Evolutionary conservation across 2,888 invertebrate species (phyloP).

Genomic region (Diabrotica balteata): DNA sequence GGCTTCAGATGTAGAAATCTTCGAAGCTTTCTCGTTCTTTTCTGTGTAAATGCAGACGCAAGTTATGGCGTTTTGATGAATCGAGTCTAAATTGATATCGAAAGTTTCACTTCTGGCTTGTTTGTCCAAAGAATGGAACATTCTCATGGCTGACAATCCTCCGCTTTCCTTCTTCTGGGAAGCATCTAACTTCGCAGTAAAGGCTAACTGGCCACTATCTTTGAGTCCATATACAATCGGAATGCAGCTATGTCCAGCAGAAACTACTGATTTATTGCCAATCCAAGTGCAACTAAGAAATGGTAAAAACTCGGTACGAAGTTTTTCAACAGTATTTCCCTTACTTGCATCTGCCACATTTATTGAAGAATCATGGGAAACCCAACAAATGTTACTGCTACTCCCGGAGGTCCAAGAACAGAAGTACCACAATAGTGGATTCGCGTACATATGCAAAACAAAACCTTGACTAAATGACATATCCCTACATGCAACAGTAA

Average conservation of each 20-base stretch:
- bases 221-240: slow-evolving; percentile 84
- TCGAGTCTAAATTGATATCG: slow-evolving; percentile 88
- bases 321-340: slow-evolving; percentile 72
- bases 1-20: slow-evolving; percentile 91
- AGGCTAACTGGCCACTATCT: slow-evolving; percentile 73
- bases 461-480: no score
- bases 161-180: slow-evolving; percentile 88
- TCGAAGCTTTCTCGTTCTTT: slow-evolving; percentile 74
- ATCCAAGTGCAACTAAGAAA: slow-evolving; percentile 94
- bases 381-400: no score
- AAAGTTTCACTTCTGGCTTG: slow-evolving; percentile 83
- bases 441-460: no score
- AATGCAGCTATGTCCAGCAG: slow-evolving; percentile 95
- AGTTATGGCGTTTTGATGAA: slow-evolving; percentile 97
- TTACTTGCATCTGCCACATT: slow-evolving; percentile 88
- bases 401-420: no score
- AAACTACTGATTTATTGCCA: slow-evolving; percentile 82
- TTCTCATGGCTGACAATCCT: slow-evolving; percentile 93
- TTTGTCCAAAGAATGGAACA: slow-evolving; percentile 94
- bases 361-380: slow-evolving; percentile 95
- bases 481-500: no score
- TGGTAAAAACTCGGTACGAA: slow-evolving; percentile 90
- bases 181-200: slow-evolving; percentile 87
- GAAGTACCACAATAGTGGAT: no score
- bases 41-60: slow-evolving; percentile 80